Evolutionary conservation across 2,888 invertebrate genomes (phyloP).

Genomic region (Metalampra italica): DNA sequence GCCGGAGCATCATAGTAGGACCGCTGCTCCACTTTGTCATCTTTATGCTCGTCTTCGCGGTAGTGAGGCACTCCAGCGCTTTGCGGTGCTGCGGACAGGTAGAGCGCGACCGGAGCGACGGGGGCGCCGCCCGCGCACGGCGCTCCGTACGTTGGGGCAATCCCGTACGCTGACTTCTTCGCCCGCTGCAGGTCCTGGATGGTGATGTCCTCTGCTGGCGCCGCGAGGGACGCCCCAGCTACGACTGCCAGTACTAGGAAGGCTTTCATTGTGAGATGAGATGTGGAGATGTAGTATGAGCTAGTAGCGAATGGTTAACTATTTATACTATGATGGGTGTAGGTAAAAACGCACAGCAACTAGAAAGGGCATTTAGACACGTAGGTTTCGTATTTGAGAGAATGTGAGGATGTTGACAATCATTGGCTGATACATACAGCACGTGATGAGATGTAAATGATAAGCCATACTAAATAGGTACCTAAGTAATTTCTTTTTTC

Average conservation of each 20-base stretch:
- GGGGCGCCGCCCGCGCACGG: conserved; percentile 6
- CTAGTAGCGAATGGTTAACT: neutral
- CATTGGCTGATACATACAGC: neutral
- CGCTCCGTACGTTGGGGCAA: neutral
- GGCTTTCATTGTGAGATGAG: conserved; percentile 22
- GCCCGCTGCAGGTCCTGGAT: conserved; percentile 8
- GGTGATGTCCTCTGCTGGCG: conserved; percentile 11
- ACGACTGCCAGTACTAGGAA: conserved; percentile 17
- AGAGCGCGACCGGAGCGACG: conserved; percentile 17
- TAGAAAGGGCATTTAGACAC: conserved; percentile 2
- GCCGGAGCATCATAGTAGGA: conserved; percentile 8
- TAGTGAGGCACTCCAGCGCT: conserved; percentile 11
- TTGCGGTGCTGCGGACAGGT: conserved; percentile 13
- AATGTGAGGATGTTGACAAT: neutral
- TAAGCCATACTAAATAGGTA: too few species aligned
- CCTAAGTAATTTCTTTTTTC: too few species aligned
- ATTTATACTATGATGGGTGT: conserved; percentile 16
- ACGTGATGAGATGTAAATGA: neutral
- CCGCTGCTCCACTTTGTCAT: conserved; percentile 6
- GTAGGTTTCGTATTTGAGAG: neutral
- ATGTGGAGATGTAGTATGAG: conserved; percentile 11
- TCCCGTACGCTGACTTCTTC: conserved; percentile 17
- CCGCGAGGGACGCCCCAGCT: conserved; percentile 17
- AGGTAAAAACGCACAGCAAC: neutral
- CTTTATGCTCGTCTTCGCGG: conserved; percentile 15